phyloP scores from a whole-genome alignment of 2,797 vertebrate species.

The Austrolebias charrua region DNA sequence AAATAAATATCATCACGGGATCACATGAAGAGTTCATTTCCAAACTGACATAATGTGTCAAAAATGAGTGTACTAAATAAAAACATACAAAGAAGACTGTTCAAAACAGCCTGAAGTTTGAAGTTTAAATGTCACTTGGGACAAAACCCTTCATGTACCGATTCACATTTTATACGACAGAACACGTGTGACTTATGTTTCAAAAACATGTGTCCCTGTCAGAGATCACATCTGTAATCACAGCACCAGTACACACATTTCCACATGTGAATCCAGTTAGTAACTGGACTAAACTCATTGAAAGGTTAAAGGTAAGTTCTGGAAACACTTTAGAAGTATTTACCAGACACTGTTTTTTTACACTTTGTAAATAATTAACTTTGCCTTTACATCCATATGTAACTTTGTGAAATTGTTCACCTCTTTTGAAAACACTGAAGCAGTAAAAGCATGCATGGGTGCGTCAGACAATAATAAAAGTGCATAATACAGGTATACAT shows the following conservation, averaged over 20 bases:
- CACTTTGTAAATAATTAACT: background rate
- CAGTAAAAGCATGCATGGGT: background rate
- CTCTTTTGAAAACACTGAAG: background rate
- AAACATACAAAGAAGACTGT: background rate
- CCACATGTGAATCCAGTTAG: constrained; percentile 36
- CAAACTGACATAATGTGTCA: constrained; percentile 15
- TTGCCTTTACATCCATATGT: background rate
- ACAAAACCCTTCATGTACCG: constrained; percentile 47
- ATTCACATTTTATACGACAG: constrained; percentile 48
- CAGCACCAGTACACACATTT: constrained; percentile 36
- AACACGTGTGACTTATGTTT: constrained; percentile 30
- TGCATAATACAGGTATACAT: background rate
- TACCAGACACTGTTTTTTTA: background rate
- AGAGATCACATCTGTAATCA: constrained; percentile 40
- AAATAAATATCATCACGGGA: constrained; percentile 37
- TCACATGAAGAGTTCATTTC: constrained; percentile 54
- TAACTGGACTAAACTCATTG: background rate
- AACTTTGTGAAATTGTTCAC: background rate
- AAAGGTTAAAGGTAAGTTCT: background rate
- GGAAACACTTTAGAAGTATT: background rate
- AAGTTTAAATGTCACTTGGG: constrained; percentile 9
- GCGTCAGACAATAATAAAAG: background rate
- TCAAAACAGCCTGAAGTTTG: background rate
- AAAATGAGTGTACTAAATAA: background rate
- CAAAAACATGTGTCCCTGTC: constrained; percentile 31